Evolutionary conservation across 2,113 vertebrate genomes (phyloP).

Genomic region (Callionymus lyra): DNA sequence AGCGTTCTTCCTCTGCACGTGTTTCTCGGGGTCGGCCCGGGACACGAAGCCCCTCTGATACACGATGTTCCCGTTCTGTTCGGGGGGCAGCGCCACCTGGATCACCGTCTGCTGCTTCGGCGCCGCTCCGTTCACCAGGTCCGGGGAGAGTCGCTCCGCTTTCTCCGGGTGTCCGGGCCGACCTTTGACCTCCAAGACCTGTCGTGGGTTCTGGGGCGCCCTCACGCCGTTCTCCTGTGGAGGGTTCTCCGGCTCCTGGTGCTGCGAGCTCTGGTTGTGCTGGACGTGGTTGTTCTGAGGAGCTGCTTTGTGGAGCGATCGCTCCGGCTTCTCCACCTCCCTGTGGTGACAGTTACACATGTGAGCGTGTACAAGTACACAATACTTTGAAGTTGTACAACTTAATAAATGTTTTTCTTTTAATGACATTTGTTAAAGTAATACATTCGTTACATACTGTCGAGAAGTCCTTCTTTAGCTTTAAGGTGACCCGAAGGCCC

Average conservation of each 20-base stretch:
- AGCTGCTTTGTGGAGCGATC: slow-evolving; percentile 71
- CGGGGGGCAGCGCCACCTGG: slow-evolving; percentile 56
- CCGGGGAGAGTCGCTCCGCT: slow-evolving; percentile 66
- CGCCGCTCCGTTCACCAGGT: slow-evolving; percentile 51
- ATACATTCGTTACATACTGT: no score
- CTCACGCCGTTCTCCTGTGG: slow-evolving; percentile 59
- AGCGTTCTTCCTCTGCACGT: slow-evolving; percentile 80
- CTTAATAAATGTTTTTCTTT: no score
- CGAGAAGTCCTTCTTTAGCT: no score
- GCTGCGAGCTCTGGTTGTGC: no score
- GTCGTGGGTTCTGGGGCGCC: slow-evolving; percentile 61
- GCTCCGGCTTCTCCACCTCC: slow-evolving; percentile 73
- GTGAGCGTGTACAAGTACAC: not conserved
- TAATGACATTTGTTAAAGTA: no score
- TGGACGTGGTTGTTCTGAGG: slow-evolving; percentile 74
- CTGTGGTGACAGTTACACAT: slow-evolving; percentile 49
- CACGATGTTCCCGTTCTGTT: slow-evolving; percentile 79
- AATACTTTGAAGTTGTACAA: no score
- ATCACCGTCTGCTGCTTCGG: slow-evolving; percentile 70
- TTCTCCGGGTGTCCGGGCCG: slow-evolving; percentile 55
- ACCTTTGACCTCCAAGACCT: slow-evolving; percentile 68
- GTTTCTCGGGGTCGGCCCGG: slow-evolving; percentile 73
- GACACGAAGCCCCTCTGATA: slow-evolving; percentile 74
- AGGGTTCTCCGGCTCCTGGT: slow-evolving; percentile 51
- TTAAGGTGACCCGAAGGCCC: no score